Evolutionary conservation across 2,888 invertebrate genomes (phyloP).

Genomic region (Rapana venosa): DNA sequence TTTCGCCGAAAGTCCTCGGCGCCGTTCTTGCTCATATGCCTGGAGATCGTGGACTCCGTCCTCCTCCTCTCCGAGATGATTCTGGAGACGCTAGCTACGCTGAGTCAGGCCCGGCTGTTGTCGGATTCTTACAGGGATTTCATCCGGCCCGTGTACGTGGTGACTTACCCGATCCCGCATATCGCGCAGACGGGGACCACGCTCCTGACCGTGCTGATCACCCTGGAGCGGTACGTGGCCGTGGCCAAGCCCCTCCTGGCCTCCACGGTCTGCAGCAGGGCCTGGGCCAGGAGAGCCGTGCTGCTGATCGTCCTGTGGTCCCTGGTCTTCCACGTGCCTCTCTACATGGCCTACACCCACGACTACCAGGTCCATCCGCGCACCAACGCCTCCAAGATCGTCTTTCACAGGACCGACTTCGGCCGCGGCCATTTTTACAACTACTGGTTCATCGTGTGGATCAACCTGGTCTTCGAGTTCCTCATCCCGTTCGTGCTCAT

Average conservation of each 20-base stretch:
- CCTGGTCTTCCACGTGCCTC: constrained; percentile 48
- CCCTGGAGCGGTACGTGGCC: constrained; percentile 52
- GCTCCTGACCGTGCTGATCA: constrained; percentile 51
- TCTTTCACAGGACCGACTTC: constrained; percentile 47
- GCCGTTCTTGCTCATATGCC: constrained; percentile 50
- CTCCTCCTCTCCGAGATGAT: constrained; percentile 46
- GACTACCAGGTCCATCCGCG: constrained; percentile 12
- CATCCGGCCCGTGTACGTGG: constrained; percentile 43
- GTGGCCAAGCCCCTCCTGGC: constrained; percentile 52
- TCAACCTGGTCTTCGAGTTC: constrained; percentile 51
- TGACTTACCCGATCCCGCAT: constrained; percentile 46
- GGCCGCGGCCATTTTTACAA: constrained; percentile 51
- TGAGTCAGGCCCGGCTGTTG: constrained; percentile 41
- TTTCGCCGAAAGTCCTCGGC: constrained; percentile 49
- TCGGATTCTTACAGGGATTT: constrained; percentile 34
- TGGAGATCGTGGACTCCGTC: constrained; percentile 49
- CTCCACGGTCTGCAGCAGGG: constrained; percentile 43
- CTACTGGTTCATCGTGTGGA: constrained; percentile 49
- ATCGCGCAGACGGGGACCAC: constrained; percentile 49
- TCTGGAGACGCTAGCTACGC: constrained; percentile 46
- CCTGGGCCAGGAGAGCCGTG: constrained; percentile 43
- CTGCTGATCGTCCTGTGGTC: constrained; percentile 40
- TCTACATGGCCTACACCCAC: constrained; percentile 49
- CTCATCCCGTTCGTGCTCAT: constrained; percentile 48
- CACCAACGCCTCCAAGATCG: constrained; percentile 38